Base-by-base conservation (phyloP, 2,113 vertebrate species). In the Tupaia tana region DNA sequence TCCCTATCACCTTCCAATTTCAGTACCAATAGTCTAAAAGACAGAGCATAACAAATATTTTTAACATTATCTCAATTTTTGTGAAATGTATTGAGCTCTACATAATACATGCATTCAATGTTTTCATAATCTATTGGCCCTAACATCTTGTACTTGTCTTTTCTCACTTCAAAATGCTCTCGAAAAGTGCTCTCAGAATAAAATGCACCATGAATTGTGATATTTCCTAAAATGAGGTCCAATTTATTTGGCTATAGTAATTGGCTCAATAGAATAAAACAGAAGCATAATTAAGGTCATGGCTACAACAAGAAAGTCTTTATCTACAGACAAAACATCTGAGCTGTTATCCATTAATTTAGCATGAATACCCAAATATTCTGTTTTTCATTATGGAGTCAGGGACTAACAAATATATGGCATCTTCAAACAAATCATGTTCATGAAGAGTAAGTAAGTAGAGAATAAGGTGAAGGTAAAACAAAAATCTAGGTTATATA, bases 31-130 rank as follows among this genome's bases (percentile, higher is more conserved):
- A 18, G 3, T 82, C 13, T 86, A 52, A 82, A 91, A 90, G 27
- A 25, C 9, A 64, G 9, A 54, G 27, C 25, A 14, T 43, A 52
- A 71, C 91, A 12, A 86, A 31, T 54, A 58, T 20, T 31, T 82
- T 84, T 84, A 94, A 77, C 43, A 81, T 87, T 31, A 88, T 61
- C 7, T 88, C 11, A 74, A 59, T 75, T 83, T 89, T 88, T 81
- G 10, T 82, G 13, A 2, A 67, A 59, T 86, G 3, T 52, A 59
- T n/a, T 81, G 59, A 74, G 71, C 3, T 69, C 18, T 91, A 9
- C 0, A 2, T 86, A 77, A 92, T 11, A 78, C n/a, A 77, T 67
- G 7, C 18, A 78, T 58, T 77, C 27, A 83, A 15, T 79, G 20
- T 54, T 74, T 86, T 34, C 73, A 89, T 92, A 78, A 54, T 86